Conservation (phyloP, 2,888 invertebrate species). For the Dicyrtomina minuta region DNA sequence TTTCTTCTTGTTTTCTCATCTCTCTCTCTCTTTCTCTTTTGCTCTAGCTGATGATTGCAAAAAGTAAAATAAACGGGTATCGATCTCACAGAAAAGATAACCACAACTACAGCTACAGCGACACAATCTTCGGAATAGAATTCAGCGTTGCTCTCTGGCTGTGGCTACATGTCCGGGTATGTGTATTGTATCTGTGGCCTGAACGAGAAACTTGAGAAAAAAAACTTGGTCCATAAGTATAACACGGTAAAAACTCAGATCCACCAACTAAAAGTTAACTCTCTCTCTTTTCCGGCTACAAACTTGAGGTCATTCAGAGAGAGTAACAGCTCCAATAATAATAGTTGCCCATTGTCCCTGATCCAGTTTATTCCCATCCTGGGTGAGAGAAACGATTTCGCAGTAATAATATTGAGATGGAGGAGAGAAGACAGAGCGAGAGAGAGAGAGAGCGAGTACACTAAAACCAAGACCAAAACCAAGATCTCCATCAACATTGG, state of each 20-base stretch:
- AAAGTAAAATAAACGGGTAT: conserved; percentile 30
- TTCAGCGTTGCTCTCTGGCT: too few species aligned
- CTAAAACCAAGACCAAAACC: too few species aligned
- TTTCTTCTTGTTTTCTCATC: neutral
- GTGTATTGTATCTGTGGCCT: too few species aligned
- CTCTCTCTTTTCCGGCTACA: neutral
- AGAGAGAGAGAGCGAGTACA: too few species aligned
- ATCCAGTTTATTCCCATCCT: conserved; percentile 14
- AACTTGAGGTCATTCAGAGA: conserved; percentile 27
- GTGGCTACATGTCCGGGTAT: too few species aligned
- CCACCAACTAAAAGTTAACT: neutral
- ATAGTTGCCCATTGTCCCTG: neutral
- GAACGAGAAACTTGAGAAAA: too few species aligned
- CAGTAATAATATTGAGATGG: neutral
- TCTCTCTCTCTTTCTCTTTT: neutral
- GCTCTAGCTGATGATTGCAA: conserved; percentile 30
- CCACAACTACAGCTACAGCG: too few species aligned
- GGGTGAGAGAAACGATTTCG: neutral
- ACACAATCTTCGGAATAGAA: too few species aligned
- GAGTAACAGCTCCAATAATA: neutral
- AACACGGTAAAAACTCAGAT: neutral
- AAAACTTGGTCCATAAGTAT: too few species aligned
- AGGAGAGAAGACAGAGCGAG: neutral
- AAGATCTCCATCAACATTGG: too few species aligned
- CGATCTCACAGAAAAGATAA: conserved; percentile 4